Evolutionary conservation across 2,888 invertebrate genomes (phyloP).

Genomic region (Prionchulus punctatus): DNA sequence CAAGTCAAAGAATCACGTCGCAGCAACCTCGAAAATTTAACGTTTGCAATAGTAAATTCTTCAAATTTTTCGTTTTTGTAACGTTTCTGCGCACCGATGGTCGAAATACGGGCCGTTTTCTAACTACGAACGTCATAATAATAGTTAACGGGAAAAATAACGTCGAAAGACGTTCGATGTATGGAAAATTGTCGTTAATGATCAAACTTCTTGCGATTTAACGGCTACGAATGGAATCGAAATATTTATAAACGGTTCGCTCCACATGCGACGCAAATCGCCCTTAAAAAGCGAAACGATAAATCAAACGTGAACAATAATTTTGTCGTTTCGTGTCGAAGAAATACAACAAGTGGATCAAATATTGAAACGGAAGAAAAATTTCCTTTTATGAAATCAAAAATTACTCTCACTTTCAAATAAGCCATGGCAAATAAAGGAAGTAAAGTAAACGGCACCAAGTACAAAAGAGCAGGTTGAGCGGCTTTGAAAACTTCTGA

Average conservation of each 20-base stretch:
- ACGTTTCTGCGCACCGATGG: too few relatives aligned
- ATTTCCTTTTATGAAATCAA: not conserved
- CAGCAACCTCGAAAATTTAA: too few relatives aligned
- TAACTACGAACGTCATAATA: too few relatives aligned
- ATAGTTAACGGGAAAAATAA: too few relatives aligned
- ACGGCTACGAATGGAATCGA: not conserved
- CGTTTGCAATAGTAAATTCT: too few relatives aligned
- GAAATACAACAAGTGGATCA: not conserved
- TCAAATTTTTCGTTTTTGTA: too few relatives aligned
- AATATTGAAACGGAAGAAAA: not conserved
- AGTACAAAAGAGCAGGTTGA: conserved; percentile 85
- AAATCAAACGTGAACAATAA: not conserved
- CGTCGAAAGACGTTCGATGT: too few relatives aligned
- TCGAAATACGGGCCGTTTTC: too few relatives aligned
- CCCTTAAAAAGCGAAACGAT: conserved; percentile 53
- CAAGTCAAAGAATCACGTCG: too few relatives aligned
- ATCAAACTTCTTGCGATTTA: not conserved
- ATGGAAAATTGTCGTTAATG: too few relatives aligned
- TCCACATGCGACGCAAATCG: conserved; percentile 92
- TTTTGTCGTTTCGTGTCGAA: not conserved
- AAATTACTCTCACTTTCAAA: conserved; percentile 54
- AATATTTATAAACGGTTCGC: conserved; percentile 41
- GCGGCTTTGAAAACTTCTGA: conserved; percentile 96
- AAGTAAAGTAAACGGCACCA: conserved; percentile 89
- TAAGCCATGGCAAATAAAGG: conserved; percentile 94